Percentiles rank a stretch among this genome's conserved stretches.
Evolutionary conservation across 2,797 vertebrate species (phyloP).

Genomic region (Babyrousa celebensis): DNA sequence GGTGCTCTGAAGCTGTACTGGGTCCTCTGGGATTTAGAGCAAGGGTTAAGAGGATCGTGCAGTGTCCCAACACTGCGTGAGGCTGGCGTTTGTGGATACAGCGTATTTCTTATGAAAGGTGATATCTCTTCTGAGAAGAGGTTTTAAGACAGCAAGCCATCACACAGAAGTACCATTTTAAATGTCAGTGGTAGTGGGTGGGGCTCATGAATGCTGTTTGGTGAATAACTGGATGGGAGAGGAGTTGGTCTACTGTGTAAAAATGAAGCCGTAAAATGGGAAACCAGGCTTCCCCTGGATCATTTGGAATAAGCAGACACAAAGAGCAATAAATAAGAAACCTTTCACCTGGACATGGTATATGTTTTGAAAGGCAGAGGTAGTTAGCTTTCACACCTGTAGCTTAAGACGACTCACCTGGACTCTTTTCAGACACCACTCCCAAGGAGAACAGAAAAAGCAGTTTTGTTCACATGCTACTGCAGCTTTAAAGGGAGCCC

Average conservation of each 20-base stretch:
- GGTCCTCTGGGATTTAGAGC: neutral
- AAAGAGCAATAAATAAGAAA: neutral
- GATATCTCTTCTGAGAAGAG: neutral
- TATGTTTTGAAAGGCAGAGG: neutral
- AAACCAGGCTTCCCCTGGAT: neutral
- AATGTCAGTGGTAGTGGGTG: neutral
- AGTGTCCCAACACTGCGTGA: neutral
- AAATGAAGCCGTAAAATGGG: neutral
- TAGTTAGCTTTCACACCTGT: neutral
- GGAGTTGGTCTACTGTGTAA: neutral
- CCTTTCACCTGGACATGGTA: neutral
- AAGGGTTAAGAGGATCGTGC: neutral
- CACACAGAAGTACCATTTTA: neutral
- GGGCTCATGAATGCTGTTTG: neutral
- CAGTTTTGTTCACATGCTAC: fast-evolving
- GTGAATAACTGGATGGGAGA: neutral
- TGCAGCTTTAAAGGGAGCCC: fast-evolving
- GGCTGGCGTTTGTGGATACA: neutral
- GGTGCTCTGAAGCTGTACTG: neutral
- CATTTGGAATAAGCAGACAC: neutral
- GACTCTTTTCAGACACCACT: neutral
- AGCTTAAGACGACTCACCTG: neutral
- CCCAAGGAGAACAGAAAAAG: neutral
- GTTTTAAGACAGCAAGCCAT: neutral
- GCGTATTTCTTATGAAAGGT: neutral